phyloP scores from a whole-genome alignment of 2,797 vertebrate genomes.

The Peromyscus aztecus region DNA sequence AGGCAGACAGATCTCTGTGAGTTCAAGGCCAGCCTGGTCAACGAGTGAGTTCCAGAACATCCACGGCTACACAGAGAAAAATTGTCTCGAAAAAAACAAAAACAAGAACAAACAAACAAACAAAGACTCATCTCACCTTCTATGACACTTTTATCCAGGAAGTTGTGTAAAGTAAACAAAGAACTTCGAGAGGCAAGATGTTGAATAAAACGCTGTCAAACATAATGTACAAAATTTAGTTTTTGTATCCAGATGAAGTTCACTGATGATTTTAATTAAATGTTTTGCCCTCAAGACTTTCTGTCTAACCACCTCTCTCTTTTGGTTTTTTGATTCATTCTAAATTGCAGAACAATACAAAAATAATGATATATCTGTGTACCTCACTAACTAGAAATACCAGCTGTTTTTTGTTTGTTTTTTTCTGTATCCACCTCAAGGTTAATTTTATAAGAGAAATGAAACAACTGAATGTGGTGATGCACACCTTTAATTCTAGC shows the following conservation, averaged over 20 bases:
- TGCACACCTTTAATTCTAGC: not conserved
- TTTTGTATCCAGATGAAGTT: constrained; percentile 29
- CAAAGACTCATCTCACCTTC: constrained; percentile 92
- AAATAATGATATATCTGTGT: not conserved
- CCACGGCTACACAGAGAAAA: too few species aligned
- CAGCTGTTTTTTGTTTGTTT: not conserved
- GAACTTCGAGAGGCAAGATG: constrained; percentile 97
- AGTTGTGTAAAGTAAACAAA: constrained; percentile 98
- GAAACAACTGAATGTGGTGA: not conserved
- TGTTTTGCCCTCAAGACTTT: not conserved
- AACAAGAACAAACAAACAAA: not conserved
- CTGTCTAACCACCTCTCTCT: not conserved
- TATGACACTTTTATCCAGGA: constrained; percentile 96
- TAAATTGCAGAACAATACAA: constrained; percentile 29
- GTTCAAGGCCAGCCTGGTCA: too few species aligned
- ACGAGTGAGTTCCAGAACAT: too few species aligned
- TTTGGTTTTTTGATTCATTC: not conserved
- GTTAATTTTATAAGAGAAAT: not conserved
- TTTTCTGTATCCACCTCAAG: not conserved
- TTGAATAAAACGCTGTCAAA: constrained; percentile 95
- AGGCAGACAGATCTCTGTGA: too few species aligned
- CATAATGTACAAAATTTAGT: constrained; percentile 70
- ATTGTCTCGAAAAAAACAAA: too few species aligned
- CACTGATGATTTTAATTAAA: not conserved
- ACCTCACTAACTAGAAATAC: constrained; percentile 46